These are phyloP conservation scores for Phainopepla nitens DNA, from an alignment of 2,113 vertebrate genomes.

Conservation along the genomic window DNA sequence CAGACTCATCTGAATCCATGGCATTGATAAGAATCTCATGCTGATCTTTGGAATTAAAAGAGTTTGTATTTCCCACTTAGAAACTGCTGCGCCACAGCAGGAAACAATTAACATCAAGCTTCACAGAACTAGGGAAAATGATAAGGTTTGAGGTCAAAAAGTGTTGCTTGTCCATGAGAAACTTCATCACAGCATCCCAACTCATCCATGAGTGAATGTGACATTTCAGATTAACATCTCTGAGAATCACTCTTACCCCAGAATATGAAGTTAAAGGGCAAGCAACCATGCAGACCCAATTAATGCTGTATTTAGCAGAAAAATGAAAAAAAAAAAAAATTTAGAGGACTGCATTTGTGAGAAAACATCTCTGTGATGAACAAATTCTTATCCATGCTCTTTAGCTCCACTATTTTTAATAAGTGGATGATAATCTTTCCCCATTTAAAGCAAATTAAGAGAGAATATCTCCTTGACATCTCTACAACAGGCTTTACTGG, in stretches of 20 bases:
- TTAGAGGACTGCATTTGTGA: background rate
- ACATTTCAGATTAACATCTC: background rate
- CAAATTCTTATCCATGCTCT: background rate
- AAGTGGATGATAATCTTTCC: conserved; percentile 11
- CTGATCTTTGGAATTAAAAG: background rate
- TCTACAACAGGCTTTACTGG: background rate
- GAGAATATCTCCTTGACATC: conserved; percentile 18
- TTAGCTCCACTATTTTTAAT: conserved; percentile 15
- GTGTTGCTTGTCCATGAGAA: background rate
- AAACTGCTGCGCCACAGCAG: background rate
- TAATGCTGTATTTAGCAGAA: background rate
- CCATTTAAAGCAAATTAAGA: conserved; percentile 36
- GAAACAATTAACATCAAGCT: background rate
- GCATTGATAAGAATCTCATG: background rate
- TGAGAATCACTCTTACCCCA: background rate
- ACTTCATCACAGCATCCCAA: background rate
- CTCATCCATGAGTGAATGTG: background rate
- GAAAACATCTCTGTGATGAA: background rate
- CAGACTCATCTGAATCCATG: background rate
- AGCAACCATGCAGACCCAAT: background rate
- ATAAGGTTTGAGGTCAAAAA: background rate
- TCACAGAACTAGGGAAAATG: background rate
- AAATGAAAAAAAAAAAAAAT: background rate
- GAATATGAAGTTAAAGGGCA: background rate
- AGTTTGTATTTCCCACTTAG: background rate